Base-by-base conservation (phyloP, 2,888 invertebrate genomes). In the Lasioglossum marginatum region DNA sequence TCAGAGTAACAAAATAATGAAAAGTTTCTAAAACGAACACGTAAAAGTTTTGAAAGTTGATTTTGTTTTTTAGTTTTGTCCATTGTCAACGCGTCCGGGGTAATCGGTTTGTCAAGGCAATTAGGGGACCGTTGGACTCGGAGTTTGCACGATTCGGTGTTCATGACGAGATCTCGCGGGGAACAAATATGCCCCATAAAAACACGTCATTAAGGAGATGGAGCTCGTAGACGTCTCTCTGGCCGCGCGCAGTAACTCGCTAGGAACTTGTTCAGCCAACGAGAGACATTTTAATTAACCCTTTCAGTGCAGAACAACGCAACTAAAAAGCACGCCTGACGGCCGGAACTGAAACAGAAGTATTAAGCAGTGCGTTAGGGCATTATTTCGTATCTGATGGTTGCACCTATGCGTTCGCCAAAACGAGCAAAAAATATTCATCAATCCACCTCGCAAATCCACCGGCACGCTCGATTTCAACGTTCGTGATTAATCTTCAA, bases 251-350 rank as follows among this genome's bases (percentile, higher is more conserved):
- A 31, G 19, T 31, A 63, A 76, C 43, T 63, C 40, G 60, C 27
- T 40, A 75, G 75, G 75, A 27, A 43, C 76, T 76, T 76, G 60
- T 31, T 34, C 63, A 34, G 76, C 40, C 71, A 57, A 71, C 48
- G 57, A 71, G 60, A 70, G 77, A 77, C 71, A 70, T 57, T 78
- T 78, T 52, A 48, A 70, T 78, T 40, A 37, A 52, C n/a, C 48
- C 52, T 70, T 63, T 63, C 63, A 31, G 31, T 63, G 63, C 16
- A 16, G 63, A 31, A 31, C 63, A 63, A 63, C 63, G 63, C 63
- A 16, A 63, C 63, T 63, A 63, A 63, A 63, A 63, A 63, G 31
- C 63, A 16, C 23, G 27, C 31, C 31, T 14, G 63, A 31, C 31
- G 63, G 16, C 31, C 63, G 31, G 63, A 63, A 63, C 63, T 16